A percentile compares a stretch with the other conserved stretches of the same genome.
Conservation (phyloP, 2,113 vertebrate species). For the Chamaea fasciata region DNA sequence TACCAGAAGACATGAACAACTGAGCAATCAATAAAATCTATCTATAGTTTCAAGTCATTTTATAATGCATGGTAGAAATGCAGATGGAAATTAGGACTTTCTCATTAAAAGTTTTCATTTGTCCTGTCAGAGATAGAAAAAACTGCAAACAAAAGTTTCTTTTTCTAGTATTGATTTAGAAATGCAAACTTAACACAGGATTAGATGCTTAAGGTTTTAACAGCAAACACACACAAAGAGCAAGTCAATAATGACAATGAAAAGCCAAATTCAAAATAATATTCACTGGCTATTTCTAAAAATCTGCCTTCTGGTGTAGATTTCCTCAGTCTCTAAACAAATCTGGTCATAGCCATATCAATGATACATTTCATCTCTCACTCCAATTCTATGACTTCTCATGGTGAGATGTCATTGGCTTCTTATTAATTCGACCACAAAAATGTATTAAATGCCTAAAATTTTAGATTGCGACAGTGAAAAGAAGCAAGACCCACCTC, state of each 20-base stretch:
- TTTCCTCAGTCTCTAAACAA: neutral
- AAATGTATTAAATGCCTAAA: neutral
- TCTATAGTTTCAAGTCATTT: neutral
- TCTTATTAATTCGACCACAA: neutral
- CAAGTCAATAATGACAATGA: neutral
- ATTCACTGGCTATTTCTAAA: neutral
- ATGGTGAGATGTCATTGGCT: neutral
- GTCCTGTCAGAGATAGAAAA: neutral
- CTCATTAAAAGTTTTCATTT: neutral
- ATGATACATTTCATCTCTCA: neutral
- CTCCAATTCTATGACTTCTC: neutral
- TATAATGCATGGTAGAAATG: neutral
- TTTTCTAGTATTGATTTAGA: neutral
- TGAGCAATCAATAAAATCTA: neutral
- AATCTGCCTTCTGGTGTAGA: neutral
- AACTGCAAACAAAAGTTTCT: neutral
- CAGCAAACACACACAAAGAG: neutral
- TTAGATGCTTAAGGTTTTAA: neutral
- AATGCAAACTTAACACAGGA: neutral
- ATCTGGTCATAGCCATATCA: neutral
- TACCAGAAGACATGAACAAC: neutral
- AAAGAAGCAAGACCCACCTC: neutral
- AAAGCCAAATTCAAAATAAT: neutral
- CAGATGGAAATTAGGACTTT: neutral
- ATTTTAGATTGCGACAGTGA: neutral